Conservation (phyloP, 2,797 vertebrate genomes). For the Vespertilio murinus region DNA sequence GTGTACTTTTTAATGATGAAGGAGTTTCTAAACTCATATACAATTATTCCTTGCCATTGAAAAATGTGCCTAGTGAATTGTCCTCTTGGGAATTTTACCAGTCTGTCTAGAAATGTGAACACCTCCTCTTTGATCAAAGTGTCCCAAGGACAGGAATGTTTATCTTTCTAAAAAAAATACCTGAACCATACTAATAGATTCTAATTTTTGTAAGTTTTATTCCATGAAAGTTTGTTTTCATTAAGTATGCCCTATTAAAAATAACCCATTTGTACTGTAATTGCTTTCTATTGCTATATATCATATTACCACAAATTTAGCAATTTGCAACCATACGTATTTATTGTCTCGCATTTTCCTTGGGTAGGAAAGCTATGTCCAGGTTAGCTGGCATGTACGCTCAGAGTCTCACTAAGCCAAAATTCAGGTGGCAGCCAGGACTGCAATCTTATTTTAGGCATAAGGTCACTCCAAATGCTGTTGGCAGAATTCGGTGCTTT, state of each 20-base stretch:
- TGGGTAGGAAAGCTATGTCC: background rate
- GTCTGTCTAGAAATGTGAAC: background rate
- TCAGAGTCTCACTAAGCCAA: background rate
- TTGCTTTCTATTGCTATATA: background rate
- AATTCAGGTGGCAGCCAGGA: background rate
- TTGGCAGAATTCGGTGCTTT: background rate
- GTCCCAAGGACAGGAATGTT: background rate
- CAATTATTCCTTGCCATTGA: background rate
- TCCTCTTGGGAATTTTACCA: background rate
- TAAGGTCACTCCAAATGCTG: background rate
- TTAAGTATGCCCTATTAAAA: background rate
- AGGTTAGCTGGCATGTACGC: background rate
- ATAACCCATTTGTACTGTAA: background rate
- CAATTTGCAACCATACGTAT: background rate
- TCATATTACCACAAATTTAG: background rate
- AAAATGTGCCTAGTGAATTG: background rate
- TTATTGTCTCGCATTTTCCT: background rate
- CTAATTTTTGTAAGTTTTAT: background rate
- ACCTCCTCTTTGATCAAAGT: background rate
- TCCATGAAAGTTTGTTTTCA: background rate
- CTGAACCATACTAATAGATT: background rate
- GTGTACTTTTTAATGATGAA: background rate
- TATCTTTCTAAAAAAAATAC: background rate
- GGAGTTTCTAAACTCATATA: background rate
- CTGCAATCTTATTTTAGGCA: background rate